phyloP scores from a whole-genome alignment of 2,888 invertebrate genomes.

The Aphrophora alni region DNA sequence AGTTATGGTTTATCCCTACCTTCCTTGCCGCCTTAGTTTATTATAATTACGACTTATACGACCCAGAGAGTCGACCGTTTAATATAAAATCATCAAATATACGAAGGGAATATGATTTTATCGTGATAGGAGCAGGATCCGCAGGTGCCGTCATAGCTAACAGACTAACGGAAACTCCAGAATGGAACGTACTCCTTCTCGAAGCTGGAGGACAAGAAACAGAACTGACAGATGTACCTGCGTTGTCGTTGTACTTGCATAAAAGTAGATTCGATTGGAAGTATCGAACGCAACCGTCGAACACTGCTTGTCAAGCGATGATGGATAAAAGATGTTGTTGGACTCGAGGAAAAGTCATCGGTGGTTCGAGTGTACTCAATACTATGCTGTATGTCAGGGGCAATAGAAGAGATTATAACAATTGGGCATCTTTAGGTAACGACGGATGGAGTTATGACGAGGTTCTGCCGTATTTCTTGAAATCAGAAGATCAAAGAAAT shows the following conservation, averaged over 20 bases:
- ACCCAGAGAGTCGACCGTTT: slow-evolving; percentile 82
- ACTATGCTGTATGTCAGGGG: slow-evolving; percentile 93
- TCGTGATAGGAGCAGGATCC: slow-evolving; percentile 83
- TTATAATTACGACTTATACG: slow-evolving; percentile 84
- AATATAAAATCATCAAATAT: slow-evolving; percentile 65
- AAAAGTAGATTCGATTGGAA: slow-evolving; percentile 92
- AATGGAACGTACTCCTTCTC: slow-evolving; percentile 79
- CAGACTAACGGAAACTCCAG: slow-evolving; percentile 75
- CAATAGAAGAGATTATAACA: slow-evolving; percentile 83
- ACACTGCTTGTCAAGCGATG: slow-evolving; percentile 87
- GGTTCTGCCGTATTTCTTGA: slow-evolving; percentile 82
- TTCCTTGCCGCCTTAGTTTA: slow-evolving; percentile 79
- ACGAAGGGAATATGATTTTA: slow-evolving; percentile 78
- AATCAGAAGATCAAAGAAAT: slow-evolving; percentile 87
- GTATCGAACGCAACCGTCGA: slow-evolving; percentile 85
- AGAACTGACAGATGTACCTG: slow-evolving; percentile 84
- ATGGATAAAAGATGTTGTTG: slow-evolving; percentile 82
- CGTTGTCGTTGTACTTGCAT: slow-evolving; percentile 86
- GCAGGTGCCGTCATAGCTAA: slow-evolving; percentile 86
- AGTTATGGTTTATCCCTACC: slow-evolving; percentile 72
- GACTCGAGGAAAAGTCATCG: slow-evolving; percentile 78
- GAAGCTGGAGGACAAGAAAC: slow-evolving; percentile 91
- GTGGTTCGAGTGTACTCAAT: slow-evolving; percentile 84
- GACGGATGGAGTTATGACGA: slow-evolving; percentile 88
- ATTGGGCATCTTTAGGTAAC: slow-evolving; percentile 86